Evolutionary conservation across 2,797 vertebrate genomes (phyloP).

Genomic region (Thalassophryne amazonica): DNA sequence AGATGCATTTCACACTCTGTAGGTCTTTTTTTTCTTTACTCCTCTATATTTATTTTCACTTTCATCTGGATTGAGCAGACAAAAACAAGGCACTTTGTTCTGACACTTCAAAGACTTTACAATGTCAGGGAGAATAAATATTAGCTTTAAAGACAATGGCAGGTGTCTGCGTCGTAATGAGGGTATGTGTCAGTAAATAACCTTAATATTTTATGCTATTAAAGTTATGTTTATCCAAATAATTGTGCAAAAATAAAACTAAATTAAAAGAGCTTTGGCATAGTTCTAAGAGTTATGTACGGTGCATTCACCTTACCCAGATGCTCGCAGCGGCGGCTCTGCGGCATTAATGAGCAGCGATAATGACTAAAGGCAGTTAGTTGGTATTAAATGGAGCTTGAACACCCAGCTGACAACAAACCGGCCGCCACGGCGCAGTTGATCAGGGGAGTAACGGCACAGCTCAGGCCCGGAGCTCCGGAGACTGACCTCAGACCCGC

Average conservation of each 20-base stretch:
- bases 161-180: slow-evolving; percentile 35
- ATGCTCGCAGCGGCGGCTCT: slow-evolving; percentile 43
- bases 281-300: slow-evolving; percentile 14
- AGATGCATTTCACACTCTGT: slow-evolving; percentile 11
- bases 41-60: background rate
- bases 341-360: slow-evolving; percentile 62
- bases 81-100: slow-evolving; percentile 1
- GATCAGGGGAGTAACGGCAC: slow-evolving; percentile 41
- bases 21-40: slow-evolving; percentile 1
- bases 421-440: slow-evolving; percentile 51
- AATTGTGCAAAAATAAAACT: slow-evolving; percentile 15
- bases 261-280: slow-evolving; percentile 5
- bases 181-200: slow-evolving; percentile 29
- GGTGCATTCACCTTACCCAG: slow-evolving; percentile 35
- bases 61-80: background rate
- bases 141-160: slow-evolving; percentile 34
- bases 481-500: slow-evolving; percentile 47
- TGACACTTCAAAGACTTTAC: slow-evolving; percentile 32
- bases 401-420: slow-evolving; percentile 69
- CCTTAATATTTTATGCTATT: slow-evolving; percentile 8
- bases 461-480: slow-evolving; percentile 27
- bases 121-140: slow-evolving; percentile 33
- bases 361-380: slow-evolving; percentile 73
- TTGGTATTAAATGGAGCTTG: slow-evolving; percentile 73
- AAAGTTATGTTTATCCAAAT: slow-evolving; percentile 34